These are phyloP conservation scores for Ctenodactylus gundi DNA, from an alignment of 2,113 vertebrate species.

Conservation along the genomic window DNA sequence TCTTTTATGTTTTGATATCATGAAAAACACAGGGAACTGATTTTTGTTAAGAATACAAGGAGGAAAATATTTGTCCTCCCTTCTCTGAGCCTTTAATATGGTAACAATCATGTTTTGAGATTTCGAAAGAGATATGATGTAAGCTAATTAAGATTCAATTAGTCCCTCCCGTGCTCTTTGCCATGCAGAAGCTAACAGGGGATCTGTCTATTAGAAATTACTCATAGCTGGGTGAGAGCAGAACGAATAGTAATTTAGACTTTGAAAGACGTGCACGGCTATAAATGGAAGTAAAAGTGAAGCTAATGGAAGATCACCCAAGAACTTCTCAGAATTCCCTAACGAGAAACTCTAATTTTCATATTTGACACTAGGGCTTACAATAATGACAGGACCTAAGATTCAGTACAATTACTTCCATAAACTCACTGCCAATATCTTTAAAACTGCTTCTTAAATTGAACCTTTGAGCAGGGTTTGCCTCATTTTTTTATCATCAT, in stretches of 20 bases:
- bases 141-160: conserved; percentile 77
- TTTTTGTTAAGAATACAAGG: not conserved
- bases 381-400: conserved; percentile 60
- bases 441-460: conserved; percentile 70
- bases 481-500: conserved; percentile 41
- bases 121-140: conserved; percentile 69
- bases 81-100: conserved; percentile 27
- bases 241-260: conserved; percentile 75
- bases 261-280: conserved; percentile 69
- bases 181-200: conserved; percentile 64
- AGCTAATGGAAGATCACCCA: conserved; percentile 77
- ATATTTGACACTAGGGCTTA: conserved; percentile 74
- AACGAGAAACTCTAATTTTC: conserved; percentile 74
- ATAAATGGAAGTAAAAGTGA: conserved; percentile 77
- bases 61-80: conserved; percentile 49
- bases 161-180: conserved; percentile 65
- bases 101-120: conserved; percentile 69
- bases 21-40: not conserved
- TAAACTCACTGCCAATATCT: conserved; percentile 62
- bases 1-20: conserved; percentile 30
- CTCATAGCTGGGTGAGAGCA: conserved; percentile 69
- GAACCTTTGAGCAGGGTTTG: conserved; percentile 43
- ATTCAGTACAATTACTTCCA: conserved; percentile 69
- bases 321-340: conserved; percentile 78
- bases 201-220: conserved; percentile 75